Evolutionary conservation across 1,140 invertebrate species (phyloP).

Genomic region (Drosophila pectinifera): DNA sequence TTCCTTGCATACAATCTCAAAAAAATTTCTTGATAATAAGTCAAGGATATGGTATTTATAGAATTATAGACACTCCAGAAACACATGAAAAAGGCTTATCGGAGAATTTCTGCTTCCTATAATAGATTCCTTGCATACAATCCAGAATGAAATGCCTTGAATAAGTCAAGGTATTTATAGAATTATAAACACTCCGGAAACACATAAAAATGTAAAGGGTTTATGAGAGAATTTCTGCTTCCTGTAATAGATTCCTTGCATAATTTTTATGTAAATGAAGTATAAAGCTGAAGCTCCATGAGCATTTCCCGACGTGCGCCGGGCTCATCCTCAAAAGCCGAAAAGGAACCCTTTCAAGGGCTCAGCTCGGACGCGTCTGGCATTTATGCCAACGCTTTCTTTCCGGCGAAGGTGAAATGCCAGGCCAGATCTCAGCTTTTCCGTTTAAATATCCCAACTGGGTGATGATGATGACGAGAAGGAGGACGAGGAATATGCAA

Average conservation of each 20-base stretch:
- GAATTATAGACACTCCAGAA: neutral
- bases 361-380: constrained; percentile 29
- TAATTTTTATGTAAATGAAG: constrained; percentile 14
- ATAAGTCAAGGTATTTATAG: no score
- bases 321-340: constrained; percentile 21
- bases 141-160: no score
- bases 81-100: no score
- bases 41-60: neutral
- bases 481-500: constrained; percentile 48
- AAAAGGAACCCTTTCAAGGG: constrained; percentile 29
- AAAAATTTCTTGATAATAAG: neutral
- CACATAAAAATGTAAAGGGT: neutral
- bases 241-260: neutral
- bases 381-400: constrained; percentile 47
- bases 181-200: neutral
- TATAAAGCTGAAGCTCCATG: neutral
- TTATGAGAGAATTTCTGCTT: neutral
- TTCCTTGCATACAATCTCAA: neutral
- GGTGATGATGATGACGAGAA: constrained; percentile 18
- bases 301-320: neutral
- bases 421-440: constrained; percentile 38
- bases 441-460: constrained; percentile 53
- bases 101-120: no score
- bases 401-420: constrained; percentile 68
- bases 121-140: no score